Evolutionary conservation across 2,888 invertebrate genomes (phyloP).

Genomic region (Hydraecia micacea): DNA sequence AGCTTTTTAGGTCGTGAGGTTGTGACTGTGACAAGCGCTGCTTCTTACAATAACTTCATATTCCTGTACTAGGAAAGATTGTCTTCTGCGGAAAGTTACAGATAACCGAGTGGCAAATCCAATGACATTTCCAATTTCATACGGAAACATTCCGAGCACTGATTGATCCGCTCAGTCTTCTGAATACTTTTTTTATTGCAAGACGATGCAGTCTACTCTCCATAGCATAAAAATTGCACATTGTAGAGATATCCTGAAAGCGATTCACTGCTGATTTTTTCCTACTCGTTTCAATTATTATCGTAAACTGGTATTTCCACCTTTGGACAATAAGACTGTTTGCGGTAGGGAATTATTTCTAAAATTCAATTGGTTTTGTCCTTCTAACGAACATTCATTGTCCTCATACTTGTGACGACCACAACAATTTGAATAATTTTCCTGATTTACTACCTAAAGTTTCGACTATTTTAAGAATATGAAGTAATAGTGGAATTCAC

Average conservation of each 20-base stretch:
- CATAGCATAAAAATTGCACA: background rate
- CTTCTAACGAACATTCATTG: background rate
- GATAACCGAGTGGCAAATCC: background rate
- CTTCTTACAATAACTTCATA: background rate
- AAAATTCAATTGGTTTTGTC: background rate
- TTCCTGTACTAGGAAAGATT: background rate
- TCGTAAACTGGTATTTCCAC: background rate
- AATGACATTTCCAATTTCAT: background rate
- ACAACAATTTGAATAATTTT: conserved; percentile 39
- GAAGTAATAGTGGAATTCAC: conserved; percentile 21
- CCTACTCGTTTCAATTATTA: background rate
- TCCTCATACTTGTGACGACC: conserved; percentile 13
- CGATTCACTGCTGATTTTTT: background rate
- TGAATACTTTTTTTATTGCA: background rate
- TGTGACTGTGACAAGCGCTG: background rate
- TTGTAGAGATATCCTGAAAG: background rate
- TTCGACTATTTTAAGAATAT: conserved; percentile 39
- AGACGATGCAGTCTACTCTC: background rate
- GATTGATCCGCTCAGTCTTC: background rate
- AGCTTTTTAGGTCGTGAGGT: background rate
- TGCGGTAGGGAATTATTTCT: background rate
- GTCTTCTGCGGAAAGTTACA: background rate
- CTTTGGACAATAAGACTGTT: background rate
- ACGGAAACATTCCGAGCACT: background rate
- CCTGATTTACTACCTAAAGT: conserved; percentile 31